Percentiles rank a stretch among this genome's conserved stretches.
Evolutionary conservation across 2,113 vertebrate genomes (phyloP).

Genomic region (Pluvialis apricaria): DNA sequence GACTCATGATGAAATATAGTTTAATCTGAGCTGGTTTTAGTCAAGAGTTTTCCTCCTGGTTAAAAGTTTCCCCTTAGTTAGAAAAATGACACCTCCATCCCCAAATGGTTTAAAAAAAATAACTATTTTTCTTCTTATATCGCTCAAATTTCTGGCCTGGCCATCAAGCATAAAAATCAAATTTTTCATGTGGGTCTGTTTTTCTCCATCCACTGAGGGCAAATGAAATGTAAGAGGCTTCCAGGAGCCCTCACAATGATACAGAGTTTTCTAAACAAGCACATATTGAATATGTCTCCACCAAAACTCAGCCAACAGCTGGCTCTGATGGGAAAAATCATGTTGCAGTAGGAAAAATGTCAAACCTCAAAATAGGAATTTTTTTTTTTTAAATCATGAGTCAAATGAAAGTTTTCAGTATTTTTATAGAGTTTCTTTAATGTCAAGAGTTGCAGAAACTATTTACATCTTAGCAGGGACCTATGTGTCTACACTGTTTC

Average conservation of each 20-base stretch:
- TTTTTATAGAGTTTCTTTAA: not conserved
- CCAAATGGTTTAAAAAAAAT: not conserved
- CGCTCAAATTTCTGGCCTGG: not conserved
- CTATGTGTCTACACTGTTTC: accelerated
- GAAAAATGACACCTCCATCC: not conserved
- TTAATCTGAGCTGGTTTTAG: not conserved
- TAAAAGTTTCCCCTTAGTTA: not conserved
- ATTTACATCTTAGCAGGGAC: not conserved
- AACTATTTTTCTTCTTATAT: not conserved
- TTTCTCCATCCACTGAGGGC: not conserved
- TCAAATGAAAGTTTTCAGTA: not conserved
- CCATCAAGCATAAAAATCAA: not conserved
- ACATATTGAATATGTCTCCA: not conserved
- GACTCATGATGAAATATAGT: not conserved
- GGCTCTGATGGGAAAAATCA: not conserved
- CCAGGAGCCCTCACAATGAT: not conserved
- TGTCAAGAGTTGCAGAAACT: not conserved
- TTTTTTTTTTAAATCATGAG: not conserved
- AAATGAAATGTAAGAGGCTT: not conserved
- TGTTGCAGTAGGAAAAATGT: not conserved
- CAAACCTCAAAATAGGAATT: not conserved
- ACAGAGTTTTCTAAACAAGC: not conserved
- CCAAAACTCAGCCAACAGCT: not conserved
- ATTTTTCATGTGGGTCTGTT: not conserved
- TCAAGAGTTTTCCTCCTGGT: not conserved